These are phyloP conservation scores for Micromys minutus DNA, from an alignment of 2,113 vertebrate genomes.

Conservation along the genomic window DNA sequence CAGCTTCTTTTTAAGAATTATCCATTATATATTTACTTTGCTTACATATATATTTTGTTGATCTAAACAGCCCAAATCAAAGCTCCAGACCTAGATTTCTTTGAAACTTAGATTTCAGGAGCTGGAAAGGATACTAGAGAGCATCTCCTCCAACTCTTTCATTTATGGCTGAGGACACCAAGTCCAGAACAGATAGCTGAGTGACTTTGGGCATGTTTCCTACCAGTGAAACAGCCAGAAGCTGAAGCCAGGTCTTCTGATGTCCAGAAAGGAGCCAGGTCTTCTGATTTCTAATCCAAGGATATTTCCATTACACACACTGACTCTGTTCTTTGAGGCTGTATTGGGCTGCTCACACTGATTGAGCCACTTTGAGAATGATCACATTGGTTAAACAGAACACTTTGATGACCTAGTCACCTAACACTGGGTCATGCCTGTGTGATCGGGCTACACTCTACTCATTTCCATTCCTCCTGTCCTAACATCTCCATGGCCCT, in stretches of 20 bases:
- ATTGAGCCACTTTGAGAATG: constrained; percentile 52
- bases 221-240: constrained; percentile 64
- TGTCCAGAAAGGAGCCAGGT: constrained; percentile 66
- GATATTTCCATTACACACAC: constrained; percentile 76
- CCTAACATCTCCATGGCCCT: neutral
- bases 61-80: constrained; percentile 35
- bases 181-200: constrained; percentile 77
- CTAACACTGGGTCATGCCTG: neutral
- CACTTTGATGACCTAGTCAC: constrained; percentile 51
- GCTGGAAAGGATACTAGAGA: constrained; percentile 66
- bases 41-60: neutral
- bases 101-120: constrained; percentile 47
- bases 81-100: constrained; percentile 58
- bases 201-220: constrained; percentile 69
- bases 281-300: constrained; percentile 65
- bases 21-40: constrained; percentile 27
- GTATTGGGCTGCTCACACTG: neutral
- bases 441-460: neutral
- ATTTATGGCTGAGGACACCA: constrained; percentile 62
- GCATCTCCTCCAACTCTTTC: constrained; percentile 31
- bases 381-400: constrained; percentile 53
- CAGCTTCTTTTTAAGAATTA: constrained; percentile 30
- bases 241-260: constrained; percentile 77
- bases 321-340: constrained; percentile 69
- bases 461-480: neutral